Conservation (phyloP, 2,888 invertebrate genomes). For the Athalia circularis region DNA sequence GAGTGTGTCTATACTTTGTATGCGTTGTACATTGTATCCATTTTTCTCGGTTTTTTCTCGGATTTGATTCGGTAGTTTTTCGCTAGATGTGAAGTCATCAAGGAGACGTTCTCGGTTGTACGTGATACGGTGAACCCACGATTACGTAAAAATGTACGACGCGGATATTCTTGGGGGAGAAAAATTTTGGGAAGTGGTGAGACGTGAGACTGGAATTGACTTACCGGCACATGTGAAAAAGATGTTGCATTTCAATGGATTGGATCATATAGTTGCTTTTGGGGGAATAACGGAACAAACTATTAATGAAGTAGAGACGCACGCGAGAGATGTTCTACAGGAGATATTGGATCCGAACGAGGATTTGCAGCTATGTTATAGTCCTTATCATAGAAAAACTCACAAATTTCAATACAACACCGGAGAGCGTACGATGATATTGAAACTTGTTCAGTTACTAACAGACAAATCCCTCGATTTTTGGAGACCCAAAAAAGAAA, state of each 20-base stretch:
- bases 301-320: slow-evolving; percentile 40
- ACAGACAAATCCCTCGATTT: too few relatives aligned
- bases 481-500: too few relatives aligned
- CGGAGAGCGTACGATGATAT: slow-evolving; percentile 37
- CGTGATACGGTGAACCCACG: slow-evolving; percentile 22
- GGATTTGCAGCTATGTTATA: slow-evolving; percentile 39
- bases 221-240: slow-evolving; percentile 39
- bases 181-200: slow-evolving; percentile 44
- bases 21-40: too few relatives aligned
- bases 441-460: too few relatives aligned
- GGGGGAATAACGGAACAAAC: slow-evolving; percentile 31
- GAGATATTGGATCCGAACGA: slow-evolving; percentile 42
- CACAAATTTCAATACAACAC: slow-evolving; percentile 43
- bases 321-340: slow-evolving; percentile 40
- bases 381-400: slow-evolving; percentile 38
- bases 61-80: slow-evolving; percentile 26
- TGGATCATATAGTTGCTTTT: slow-evolving; percentile 43
- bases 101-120: slow-evolving; percentile 25
- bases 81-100: slow-evolving; percentile 13
- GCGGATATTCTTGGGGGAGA: slow-evolving; percentile 40
- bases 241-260: slow-evolving; percentile 35
- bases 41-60: too few relatives aligned
- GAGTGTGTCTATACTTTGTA: too few relatives aligned
- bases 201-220: slow-evolving; percentile 39
- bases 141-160: slow-evolving; percentile 10